Percentiles rank a stretch among this genome's conserved stretches.
Evolutionary conservation across 2,888 invertebrate species (phyloP).

Genomic region (Rhingia campestris): DNA sequence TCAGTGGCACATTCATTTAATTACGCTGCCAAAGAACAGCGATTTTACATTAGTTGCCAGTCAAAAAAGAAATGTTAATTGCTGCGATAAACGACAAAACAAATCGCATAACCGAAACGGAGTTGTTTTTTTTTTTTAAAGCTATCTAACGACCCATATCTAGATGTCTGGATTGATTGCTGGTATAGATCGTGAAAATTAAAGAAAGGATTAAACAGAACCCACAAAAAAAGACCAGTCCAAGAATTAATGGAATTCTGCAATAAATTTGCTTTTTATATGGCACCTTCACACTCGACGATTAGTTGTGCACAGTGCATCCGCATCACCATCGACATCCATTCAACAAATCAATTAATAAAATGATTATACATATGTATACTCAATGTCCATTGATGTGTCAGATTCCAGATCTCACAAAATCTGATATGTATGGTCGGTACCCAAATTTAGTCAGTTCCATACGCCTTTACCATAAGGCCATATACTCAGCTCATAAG

Average conservation of each 20-base stretch:
- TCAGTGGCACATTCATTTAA: conserved; percentile 72
- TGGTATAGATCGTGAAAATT: conserved; percentile 21
- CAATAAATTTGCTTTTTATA: conserved; percentile 81
- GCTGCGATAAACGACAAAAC: conserved; percentile 69
- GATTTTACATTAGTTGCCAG: conserved; percentile 73
- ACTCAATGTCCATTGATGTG: conserved; percentile 38
- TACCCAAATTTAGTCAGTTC: conserved; percentile 1
- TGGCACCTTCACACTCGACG: conserved; percentile 54
- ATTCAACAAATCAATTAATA: conserved; percentile 70
- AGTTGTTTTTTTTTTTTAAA: conserved; percentile 4
- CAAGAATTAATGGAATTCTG: conserved; percentile 82
- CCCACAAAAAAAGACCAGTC: conserved; percentile 31
- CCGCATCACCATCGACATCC: conserved; percentile 46
- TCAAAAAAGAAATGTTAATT: conserved; percentile 65
- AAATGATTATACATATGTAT: conserved; percentile 13
- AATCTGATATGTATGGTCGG: conserved; percentile 13
- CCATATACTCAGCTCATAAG: not conserved
- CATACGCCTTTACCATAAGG: conserved; percentile 1
- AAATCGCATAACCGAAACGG: conserved; percentile 59
- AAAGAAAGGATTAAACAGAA: conserved; percentile 26
- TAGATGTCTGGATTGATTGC: conserved; percentile 70
- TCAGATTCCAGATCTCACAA: conserved; percentile 53
- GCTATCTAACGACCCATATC: conserved; percentile 42
- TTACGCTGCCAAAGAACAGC: conserved; percentile 70
- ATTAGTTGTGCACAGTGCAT: conserved; percentile 47